Percentiles rank a stretch among this genome's conserved stretches.
phyloP scores from a whole-genome alignment of 2,888 invertebrate species.

The Deilephila elpenor region DNA sequence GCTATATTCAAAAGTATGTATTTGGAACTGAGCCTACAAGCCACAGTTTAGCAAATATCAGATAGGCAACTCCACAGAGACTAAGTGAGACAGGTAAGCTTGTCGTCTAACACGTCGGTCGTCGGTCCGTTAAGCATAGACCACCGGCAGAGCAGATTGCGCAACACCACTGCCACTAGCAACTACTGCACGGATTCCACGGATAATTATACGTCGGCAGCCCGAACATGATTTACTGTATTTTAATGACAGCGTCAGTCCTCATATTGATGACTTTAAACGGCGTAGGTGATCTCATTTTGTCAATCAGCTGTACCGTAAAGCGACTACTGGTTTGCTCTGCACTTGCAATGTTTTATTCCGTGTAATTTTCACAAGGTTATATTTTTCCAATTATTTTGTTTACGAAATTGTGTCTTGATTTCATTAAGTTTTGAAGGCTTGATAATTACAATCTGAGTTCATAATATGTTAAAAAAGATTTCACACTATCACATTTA shows the following conservation, averaged over 20 bases:
- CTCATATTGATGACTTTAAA: conserved; percentile 27
- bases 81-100: neutral
- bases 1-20: too few relatives aligned
- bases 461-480: too few relatives aligned
- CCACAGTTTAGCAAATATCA: neutral
- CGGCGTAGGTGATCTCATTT: conserved; percentile 14
- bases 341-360: neutral
- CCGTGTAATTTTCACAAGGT: neutral
- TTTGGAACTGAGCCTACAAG: too few relatives aligned
- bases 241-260: conserved; percentile 19
- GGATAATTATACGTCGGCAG: conserved; percentile 24
- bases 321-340: neutral
- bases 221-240: conserved; percentile 27
- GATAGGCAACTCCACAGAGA: neutral
- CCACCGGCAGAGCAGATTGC: conserved; percentile 39
- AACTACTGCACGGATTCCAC: conserved; percentile 16
- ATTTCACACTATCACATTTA: too few relatives aligned
- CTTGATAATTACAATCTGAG: too few relatives aligned
- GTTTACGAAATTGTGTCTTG: too few relatives aligned
- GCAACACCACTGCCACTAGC: conserved; percentile 31
- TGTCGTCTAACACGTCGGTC: conserved; percentile 21
- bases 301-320: conserved; percentile 13
- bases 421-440: too few relatives aligned
- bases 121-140: conserved; percentile 40
- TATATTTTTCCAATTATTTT: too few relatives aligned